A percentile compares a stretch with the other conserved stretches of the same genome.
Conservation (phyloP, 2,888 invertebrate genomes). For the Prosopocoilus inquinatus region DNA sequence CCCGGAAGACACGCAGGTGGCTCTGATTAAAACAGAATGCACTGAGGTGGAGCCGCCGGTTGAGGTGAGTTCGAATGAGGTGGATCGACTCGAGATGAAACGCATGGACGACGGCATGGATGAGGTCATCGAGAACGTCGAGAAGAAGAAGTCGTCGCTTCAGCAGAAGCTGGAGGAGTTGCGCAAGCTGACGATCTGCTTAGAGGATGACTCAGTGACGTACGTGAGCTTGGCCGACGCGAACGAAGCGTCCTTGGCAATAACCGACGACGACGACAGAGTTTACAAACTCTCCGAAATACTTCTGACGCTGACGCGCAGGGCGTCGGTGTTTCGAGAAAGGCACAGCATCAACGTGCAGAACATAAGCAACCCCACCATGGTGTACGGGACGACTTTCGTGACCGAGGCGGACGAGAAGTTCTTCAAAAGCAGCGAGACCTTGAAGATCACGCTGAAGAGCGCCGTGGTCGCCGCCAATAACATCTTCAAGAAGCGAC, state of each 20-base stretch:
- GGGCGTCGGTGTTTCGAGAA: conserved; percentile 45
- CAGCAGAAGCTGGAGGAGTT: conserved; percentile 46
- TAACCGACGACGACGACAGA: conserved; percentile 41
- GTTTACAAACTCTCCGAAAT: conserved; percentile 47
- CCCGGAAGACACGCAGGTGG: not conserved
- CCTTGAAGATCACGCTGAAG: conserved; percentile 45
- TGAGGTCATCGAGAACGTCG: conserved; percentile 43
- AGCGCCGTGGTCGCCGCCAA: conserved; percentile 47
- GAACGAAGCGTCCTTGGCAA: conserved; percentile 40
- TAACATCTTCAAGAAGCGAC: conserved; percentile 47
- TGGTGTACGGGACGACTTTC: conserved; percentile 30
- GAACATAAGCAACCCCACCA: conserved; percentile 42
- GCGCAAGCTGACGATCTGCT: conserved; percentile 39
- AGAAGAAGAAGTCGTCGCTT: conserved; percentile 44
- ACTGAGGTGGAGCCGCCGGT: not conserved
- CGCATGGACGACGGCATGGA: conserved; percentile 46
- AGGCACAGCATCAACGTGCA: conserved; percentile 46
- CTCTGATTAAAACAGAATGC: conserved; percentile 1
- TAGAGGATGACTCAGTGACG: conserved; percentile 43
- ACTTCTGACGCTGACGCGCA: conserved; percentile 45
- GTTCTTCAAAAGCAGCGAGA: conserved; percentile 37
- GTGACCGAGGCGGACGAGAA: conserved; percentile 40
- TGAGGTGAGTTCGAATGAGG: conserved; percentile 3
- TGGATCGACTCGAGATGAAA: conserved; percentile 11
- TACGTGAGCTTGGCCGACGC: conserved; percentile 45